Conservation (phyloP, 2,113 vertebrate species). For the Antigone vipio region DNA sequence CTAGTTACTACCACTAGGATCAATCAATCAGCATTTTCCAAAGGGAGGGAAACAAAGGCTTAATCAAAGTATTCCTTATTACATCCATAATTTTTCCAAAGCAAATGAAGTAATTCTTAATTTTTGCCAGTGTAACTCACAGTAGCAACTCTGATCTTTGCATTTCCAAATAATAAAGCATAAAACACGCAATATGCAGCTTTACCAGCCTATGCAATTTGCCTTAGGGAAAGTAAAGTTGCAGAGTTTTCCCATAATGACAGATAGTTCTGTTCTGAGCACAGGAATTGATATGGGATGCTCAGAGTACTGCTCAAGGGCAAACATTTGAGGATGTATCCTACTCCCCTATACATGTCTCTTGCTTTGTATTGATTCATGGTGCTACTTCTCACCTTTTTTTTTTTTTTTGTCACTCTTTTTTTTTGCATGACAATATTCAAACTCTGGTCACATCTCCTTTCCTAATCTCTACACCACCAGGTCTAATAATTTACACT, state of each 20-base stretch:
- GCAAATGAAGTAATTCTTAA: not conserved
- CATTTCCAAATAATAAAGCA: not conserved
- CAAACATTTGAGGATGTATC: not conserved
- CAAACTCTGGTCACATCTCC: not conserved
- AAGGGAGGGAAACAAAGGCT: not conserved
- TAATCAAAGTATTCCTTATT: not conserved
- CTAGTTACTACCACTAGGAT: not conserved
- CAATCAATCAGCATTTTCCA: not conserved
- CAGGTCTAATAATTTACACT: not conserved
- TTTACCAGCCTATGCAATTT: not conserved
- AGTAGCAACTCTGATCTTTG: not conserved
- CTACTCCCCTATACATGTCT: not conserved
- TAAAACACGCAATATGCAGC: not conserved
- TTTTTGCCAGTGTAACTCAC: not conserved
- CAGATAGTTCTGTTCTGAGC: not conserved
- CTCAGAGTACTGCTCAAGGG: not conserved
- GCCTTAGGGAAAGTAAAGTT: not conserved
- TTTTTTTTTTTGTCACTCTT: not conserved
- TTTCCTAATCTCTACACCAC: not conserved
- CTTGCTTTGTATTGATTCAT: not conserved
- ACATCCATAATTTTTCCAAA: not conserved
- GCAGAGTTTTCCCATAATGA: not conserved
- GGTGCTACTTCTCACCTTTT: not conserved
- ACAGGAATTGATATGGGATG: not conserved
- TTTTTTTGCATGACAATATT: not conserved